These are phyloP conservation scores for Megalops cyprinoides DNA, from an alignment of 2,797 vertebrate genomes.

Conservation along the genomic window DNA sequence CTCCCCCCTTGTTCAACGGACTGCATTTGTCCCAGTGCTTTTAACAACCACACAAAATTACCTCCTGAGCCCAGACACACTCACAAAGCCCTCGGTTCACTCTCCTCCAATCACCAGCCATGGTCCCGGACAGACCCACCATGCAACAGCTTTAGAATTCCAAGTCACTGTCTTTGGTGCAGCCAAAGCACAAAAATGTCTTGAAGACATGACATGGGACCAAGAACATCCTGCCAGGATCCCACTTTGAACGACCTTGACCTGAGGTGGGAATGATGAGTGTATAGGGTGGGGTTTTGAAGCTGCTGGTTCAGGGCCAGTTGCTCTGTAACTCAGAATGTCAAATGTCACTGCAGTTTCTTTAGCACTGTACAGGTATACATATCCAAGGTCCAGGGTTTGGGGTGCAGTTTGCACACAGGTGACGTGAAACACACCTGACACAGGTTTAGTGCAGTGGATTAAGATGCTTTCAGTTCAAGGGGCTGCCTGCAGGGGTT, in stretches of 20 bases:
- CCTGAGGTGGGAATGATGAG: too few species aligned
- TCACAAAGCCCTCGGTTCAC: background rate
- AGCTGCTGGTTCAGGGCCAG: background rate
- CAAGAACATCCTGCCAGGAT: too few species aligned
- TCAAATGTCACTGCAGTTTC: background rate
- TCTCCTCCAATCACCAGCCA: background rate
- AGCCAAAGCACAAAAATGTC: too few species aligned
- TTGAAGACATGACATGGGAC: too few species aligned
- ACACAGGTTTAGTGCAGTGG: background rate
- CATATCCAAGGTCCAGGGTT: background rate
- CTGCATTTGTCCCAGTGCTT: background rate
- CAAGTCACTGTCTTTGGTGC: background rate
- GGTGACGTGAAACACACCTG: background rate
- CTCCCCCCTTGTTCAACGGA: background rate
- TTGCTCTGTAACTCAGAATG: constrained; percentile 6
- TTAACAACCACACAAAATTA: background rate
- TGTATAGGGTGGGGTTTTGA: too few species aligned
- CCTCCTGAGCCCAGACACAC: too few species aligned
- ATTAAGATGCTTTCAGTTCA: constrained; percentile 10
- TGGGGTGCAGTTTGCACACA: too few species aligned
- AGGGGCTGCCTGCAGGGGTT: background rate
- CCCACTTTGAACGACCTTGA: too few species aligned
- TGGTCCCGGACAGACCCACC: background rate
- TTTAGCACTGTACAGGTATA: background rate
- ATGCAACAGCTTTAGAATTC: background rate